A percentile compares a stretch with the other conserved stretches of the same genome.
Evolutionary conservation across 2,113 vertebrate genomes (phyloP).

Genomic region (Mirounga angustirostris): DNA sequence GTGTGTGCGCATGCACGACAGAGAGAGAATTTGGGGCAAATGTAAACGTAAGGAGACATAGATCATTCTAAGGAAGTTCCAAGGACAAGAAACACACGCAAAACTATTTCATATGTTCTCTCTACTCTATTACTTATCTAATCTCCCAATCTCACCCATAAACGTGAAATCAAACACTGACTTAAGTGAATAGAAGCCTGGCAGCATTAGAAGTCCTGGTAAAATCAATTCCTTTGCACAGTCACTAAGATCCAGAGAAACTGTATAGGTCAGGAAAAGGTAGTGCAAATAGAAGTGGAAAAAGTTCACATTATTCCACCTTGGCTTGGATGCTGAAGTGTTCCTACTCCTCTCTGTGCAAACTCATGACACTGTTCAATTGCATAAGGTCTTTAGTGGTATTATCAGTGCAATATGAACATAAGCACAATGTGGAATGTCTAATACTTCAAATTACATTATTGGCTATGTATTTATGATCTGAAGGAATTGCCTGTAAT

Average conservation of each 20-base stretch:
- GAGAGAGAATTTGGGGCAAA: slow-evolving; percentile 40
- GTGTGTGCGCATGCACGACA: background rate
- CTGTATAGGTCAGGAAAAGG: background rate
- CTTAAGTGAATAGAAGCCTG: background rate
- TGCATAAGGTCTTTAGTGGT: background rate
- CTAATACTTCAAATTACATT: background rate
- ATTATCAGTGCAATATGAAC: background rate
- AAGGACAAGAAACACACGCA: background rate
- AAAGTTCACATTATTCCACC: background rate
- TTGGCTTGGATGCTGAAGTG: background rate
- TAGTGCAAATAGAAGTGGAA: slow-evolving; percentile 43
- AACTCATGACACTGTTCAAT: background rate
- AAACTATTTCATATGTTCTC: background rate
- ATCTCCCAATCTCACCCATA: background rate
- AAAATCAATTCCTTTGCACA: slow-evolving; percentile 37
- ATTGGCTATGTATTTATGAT: background rate
- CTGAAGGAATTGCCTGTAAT: background rate
- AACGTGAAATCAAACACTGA: slow-evolving; percentile 47
- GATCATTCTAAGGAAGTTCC: background rate
- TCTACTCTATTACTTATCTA: slow-evolving; percentile 12
- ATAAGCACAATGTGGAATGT: background rate
- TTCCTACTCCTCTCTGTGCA: background rate
- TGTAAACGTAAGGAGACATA: slow-evolving; percentile 71
- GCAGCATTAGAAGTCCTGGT: background rate
- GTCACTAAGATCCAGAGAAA: slow-evolving; percentile 33